Evolutionary conservation across 1,140 invertebrate species (phyloP).

Genomic region (Drosophila kohkoa): DNA sequence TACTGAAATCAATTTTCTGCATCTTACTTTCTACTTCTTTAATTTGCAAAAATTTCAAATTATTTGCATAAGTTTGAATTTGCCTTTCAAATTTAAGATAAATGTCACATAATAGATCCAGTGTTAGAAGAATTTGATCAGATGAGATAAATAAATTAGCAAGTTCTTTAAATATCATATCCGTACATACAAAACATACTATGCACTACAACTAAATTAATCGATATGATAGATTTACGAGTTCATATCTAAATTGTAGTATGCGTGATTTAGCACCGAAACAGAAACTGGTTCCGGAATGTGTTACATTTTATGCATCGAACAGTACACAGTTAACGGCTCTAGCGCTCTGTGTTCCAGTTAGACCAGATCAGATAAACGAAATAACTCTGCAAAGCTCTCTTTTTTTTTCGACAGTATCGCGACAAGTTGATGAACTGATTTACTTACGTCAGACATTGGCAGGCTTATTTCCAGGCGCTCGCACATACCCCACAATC

Average conservation of each 20-base stretch:
- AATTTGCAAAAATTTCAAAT: no score
- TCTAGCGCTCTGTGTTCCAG: conserved; percentile 6
- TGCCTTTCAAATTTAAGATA: no score
- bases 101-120: background rate
- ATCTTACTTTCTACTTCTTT: no score
- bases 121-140: background rate
- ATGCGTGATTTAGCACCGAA: background rate
- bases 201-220: background rate
- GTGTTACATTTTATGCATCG: background rate
- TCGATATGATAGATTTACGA: background rate
- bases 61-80: no score
- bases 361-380: conserved; percentile 26
- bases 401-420: conserved; percentile 12
- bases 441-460: conserved; percentile 74
- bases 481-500: conserved; percentile 12
- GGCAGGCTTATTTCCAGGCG: conserved; percentile 34
- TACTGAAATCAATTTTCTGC: no score
- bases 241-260: background rate
- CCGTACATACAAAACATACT: background rate
- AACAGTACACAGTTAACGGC: background rate
- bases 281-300: conserved; percentile 26
- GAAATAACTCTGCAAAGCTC: conserved; percentile 11
- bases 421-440: conserved; percentile 20
- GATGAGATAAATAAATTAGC: no score
- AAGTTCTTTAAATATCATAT: background rate